phyloP scores from a whole-genome alignment of 2,888 invertebrate genomes.

The Nineta flava region DNA sequence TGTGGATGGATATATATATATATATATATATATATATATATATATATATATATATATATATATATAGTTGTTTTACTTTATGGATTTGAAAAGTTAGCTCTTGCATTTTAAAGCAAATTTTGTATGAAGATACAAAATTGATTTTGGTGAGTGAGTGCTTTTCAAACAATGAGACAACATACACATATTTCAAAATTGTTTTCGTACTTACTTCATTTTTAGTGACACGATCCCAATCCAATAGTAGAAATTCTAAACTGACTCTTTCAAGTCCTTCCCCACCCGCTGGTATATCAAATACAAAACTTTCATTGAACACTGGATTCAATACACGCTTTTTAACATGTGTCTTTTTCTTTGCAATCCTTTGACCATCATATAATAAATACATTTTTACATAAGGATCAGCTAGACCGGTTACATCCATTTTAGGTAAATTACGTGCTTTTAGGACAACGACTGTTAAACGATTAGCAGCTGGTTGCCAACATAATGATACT shows the following conservation, averaged over 20 bases:
- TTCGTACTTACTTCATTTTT: conserved; percentile 71
- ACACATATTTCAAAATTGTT: too few species aligned
- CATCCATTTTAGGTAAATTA: conserved; percentile 96
- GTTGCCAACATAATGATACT: conserved; percentile 96
- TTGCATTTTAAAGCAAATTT: too few species aligned
- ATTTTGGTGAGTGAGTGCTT: too few species aligned
- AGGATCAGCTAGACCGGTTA: conserved; percentile 93
- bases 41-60: too few species aligned
- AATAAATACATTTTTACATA: conserved; percentile 94
- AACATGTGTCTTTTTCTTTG: conserved; percentile 98
- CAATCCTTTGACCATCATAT: conserved; percentile 93
- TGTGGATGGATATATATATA: too few species aligned
- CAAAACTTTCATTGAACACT: conserved; percentile 97
- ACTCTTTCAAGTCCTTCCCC: conserved; percentile 66
- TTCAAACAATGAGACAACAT: too few species aligned
- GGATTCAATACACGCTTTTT: conserved; percentile 96
- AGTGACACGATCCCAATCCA: conserved; percentile 97
- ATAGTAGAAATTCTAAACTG: conserved; percentile 70
- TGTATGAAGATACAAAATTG: too few species aligned
- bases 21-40: too few species aligned
- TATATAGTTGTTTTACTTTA: too few species aligned
- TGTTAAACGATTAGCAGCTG: conserved; percentile 86
- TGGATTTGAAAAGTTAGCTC: too few species aligned
- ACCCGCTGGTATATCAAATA: conserved; percentile 82
- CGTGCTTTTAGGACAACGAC: conserved; percentile 94